Evolutionary conservation across 2,888 invertebrate species (phyloP), one percentile per base, ranked within the genome.

Genomic region (Dynastes grantii): DNA sequence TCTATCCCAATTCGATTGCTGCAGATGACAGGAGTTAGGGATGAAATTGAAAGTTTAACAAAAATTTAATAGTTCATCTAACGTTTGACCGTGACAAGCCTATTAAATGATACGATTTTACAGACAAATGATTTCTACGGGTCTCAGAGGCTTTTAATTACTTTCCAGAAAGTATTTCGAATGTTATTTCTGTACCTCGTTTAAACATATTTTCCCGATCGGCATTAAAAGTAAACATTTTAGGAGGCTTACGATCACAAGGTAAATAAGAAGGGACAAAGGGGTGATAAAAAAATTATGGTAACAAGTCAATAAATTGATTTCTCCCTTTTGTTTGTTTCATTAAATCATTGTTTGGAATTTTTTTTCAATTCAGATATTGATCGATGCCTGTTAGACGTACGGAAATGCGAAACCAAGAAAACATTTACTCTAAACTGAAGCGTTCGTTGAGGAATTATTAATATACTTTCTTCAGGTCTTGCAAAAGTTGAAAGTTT

Each of bases 31-130:
- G 77, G 68, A 70, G 68, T 70, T 51, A 29, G 45, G 51, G 77
- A 71, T 78, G 71, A 71, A 70, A 71, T 78, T 61, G 70, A 64
- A 70, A 37, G 71, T 70, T 71, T 71, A 64, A 73, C 71, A 78
- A 78, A 78, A 78, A 78, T 64, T 70, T 45, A 70, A 70, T 71
- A 63, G 77, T 32, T 63, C 71, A 71, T 61, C 67, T 65, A 67
- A 76, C 67, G 16, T 76, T 76, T 51, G 63, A 65, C 40, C 55
- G 16, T 45, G 55, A 22, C 63, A 76, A 76, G 37, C 49, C 76
- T 51, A 76, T 76, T 76, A 76, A 76, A 64, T 76, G 76, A 76
- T 76, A 76, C 51, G 40, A 65, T 55, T 76, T 76, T 64, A 51
- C 51, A 76, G 65, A 76, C n/a, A 76, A 76, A 53, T 64, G 37